phyloP scores from a whole-genome alignment of 2,113 vertebrate species.

The Chaetura pelagica region DNA sequence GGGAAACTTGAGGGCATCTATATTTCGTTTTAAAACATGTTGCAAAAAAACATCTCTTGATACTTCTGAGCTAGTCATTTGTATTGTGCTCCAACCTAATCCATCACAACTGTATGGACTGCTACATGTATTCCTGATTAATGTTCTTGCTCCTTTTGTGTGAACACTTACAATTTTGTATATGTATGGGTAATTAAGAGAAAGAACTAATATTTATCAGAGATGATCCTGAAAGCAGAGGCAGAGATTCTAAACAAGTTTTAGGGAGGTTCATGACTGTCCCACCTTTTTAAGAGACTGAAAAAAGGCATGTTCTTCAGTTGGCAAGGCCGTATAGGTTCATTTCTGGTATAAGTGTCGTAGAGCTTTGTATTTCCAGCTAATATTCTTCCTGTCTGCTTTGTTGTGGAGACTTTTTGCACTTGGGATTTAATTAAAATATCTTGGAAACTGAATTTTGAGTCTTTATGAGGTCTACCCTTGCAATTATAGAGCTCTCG shows the following conservation, averaged over 20 bases:
- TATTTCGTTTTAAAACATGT: background rate
- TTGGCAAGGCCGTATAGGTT: background rate
- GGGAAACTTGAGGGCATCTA: background rate
- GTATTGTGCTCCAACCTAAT: background rate
- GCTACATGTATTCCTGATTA: background rate
- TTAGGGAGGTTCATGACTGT: background rate
- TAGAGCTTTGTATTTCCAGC: conserved; percentile 40
- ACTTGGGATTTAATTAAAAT: conserved; percentile 47
- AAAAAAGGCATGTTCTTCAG: background rate
- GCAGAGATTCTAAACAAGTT: background rate
- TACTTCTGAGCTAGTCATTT: background rate
- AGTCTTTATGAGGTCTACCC: conserved; percentile 24
- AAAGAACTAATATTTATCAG: background rate
- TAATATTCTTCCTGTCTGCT: conserved; percentile 57
- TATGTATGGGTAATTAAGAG: conserved; percentile 37
- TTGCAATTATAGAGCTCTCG: conserved; percentile 19
- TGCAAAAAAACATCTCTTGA: background rate
- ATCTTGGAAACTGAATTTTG: conserved; percentile 46
- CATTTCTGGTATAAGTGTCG: conserved; percentile 35
- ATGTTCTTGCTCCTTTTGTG: conserved; percentile 22
- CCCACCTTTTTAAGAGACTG: background rate
- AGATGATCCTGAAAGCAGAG: background rate
- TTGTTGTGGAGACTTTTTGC: conserved; percentile 49
- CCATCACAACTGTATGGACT: background rate
- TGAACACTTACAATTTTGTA: conserved; percentile 41